Base-by-base conservation (phyloP, 1,140 invertebrate genomes). In the Cephus cinctus region DNA sequence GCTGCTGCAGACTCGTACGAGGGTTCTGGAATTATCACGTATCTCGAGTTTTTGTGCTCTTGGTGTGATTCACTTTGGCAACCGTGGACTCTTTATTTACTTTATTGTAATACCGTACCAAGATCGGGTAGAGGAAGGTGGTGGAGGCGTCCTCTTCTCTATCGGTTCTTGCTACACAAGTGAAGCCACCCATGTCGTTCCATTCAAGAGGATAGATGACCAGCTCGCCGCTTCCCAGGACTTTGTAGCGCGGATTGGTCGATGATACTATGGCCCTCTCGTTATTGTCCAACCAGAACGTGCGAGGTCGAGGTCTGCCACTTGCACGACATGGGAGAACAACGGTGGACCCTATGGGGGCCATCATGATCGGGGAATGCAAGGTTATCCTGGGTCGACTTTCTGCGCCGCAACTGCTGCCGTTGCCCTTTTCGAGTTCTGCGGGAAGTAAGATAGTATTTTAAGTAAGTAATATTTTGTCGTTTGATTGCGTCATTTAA, bases 151-250 rank as follows among this genome's bases (percentile, higher is more conserved):
- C 87, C 38, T 81, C 77, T 6, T 86, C 86, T 21, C 79, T 71
- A 2, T 71, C 56, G 67, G 90, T 92, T 47, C 81, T 78, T 3
- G 85, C 88, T 1, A 83, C 75, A 61, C 90, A 94, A 2, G 78
- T 83, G 75, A 86, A 94, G 6, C 75, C 76, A 19, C 89, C 90
- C 89, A 93, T 92, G 63, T 92, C 87, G 9, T 76, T 70, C 87
- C 88, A 94, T 12, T 72, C 75, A 11, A 92, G 65, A 20, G 81
- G 77, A 5, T 74, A 71, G 47, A 94, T 89, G 2, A 87, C 57
- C 3, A 94, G 74, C 58, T 88, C 86, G 1, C 92, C 92, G 57
- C 82, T 85, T 11, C 79, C 73, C 43, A 87, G 74, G 2, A 88
- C 74, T 69, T 80, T 76, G 9, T 73, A 56, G 22, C 78, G 73